These are phyloP conservation scores for Drosophila sturtevanti DNA, from an alignment of 1,140 invertebrate species.

Conservation along the genomic window DNA sequence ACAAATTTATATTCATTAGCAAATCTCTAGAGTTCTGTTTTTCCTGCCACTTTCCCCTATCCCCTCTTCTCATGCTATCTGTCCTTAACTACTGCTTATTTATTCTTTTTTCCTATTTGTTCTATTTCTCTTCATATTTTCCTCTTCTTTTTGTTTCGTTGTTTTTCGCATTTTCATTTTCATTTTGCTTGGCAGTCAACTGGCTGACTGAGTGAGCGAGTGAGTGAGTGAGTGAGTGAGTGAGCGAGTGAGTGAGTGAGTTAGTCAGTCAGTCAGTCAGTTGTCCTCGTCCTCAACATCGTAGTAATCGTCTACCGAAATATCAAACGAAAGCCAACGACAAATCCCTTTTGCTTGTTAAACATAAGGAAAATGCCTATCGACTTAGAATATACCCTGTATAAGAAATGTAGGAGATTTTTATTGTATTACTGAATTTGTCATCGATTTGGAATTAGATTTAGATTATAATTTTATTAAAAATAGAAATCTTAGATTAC, in stretches of 20 bases:
- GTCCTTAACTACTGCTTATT: conserved; percentile 54
- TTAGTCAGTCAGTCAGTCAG: conserved; percentile 2
- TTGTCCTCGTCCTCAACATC: neutral
- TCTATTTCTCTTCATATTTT: neutral
- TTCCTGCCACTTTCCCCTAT: neutral
- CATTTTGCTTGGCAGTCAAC: conserved; percentile 48
- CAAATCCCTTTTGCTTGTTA: conserved; percentile 36
- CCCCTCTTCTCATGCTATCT: neutral
- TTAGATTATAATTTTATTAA: too few species aligned
- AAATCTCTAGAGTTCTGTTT: conserved; percentile 32
- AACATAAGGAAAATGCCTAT: conserved; percentile 2
- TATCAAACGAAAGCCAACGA: conserved; percentile 47
- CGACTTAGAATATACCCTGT: neutral
- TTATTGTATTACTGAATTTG: too few species aligned
- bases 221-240: neutral
- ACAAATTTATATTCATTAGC: conserved; percentile 70
- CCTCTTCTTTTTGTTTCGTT: neutral
- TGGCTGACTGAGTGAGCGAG: conserved; percentile 3
- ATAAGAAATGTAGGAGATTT: too few species aligned
- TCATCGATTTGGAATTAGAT: too few species aligned
- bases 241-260: neutral
- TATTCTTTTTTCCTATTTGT: conserved; percentile 45
- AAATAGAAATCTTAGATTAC: too few species aligned
- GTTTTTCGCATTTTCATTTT: conserved; percentile 58
- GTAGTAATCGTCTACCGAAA: conserved; percentile 40